Base-by-base conservation (phyloP, 2,797 vertebrate genomes). In the Microtus agrestis region DNA sequence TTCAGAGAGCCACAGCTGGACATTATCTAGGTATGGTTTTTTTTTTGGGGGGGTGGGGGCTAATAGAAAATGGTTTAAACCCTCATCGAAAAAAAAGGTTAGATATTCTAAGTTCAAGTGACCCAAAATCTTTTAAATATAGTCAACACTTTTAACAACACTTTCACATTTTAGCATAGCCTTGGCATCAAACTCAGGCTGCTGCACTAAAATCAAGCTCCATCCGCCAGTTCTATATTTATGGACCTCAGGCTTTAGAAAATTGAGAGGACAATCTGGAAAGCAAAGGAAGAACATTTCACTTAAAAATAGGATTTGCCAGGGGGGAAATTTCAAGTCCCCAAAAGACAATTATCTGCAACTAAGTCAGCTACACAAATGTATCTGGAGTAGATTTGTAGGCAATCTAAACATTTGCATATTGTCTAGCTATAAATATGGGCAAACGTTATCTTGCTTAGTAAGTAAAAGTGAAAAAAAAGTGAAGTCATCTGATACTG, bases 221-320 rank as follows among this genome's bases (percentile, higher is more conserved):
- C 48, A 95, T 91, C 80, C 23, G 31, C 96, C 90, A 76, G 67
- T 89, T 96, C 94, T 96, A 93, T 96, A 97, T 98, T 97, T 97
- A 94, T 82, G 86, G 94, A 89, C 95, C 85, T 82, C 89, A 91
- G 85, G 78, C 90, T 96, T 95, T 86, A 61, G 88, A 87, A 95
- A 97, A 97, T 79, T 14, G 67, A 88, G 81, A 91, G 95, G 93
- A 96, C 94, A 97, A 94, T 96, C 97, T 95, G 96, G 95, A 93
- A 91, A 94, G 69, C 90, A 94, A 96, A 88, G 92, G 48, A 94
- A 93, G 85, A 91, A 76, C 61, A 84, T 90, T 76, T 92, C 67
- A 92, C 56, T 91, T 82, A 89, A 93, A 92, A 96, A 96, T 34
- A 93, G 23, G 59, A 59, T 92, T 95, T 90, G 43, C 69, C 92